Base-by-base conservation (phyloP, 1,140 invertebrate genomes). In the Meloidogyne floridensis region DNA sequence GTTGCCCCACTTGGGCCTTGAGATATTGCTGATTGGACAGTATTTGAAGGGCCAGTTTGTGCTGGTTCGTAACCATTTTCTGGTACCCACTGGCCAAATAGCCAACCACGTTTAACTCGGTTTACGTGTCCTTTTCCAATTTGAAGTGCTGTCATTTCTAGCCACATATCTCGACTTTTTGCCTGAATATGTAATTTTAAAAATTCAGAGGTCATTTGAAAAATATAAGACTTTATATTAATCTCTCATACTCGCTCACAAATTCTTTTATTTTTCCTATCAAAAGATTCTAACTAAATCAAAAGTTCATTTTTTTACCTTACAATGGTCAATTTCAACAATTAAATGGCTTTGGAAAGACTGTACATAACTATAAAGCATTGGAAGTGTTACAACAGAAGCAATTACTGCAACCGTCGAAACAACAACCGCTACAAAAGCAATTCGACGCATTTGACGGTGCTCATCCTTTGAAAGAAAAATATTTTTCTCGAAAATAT, bases 331-430 rank as follows among this genome's bases (percentile, higher is more conserved):
- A 53, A 89, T 90, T 76, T 89, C 88, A 43, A 88, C 88, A 85
- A 90, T 87, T 32, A 89, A 74, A 83, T 89, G 88, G 65, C 82
- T 84, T 81, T 89, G 88, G 89, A 89, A 90, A 43, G 87, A 89
- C 76, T 89, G 88, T 13, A 89, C 88, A 80, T 89, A 89, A 77
- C 87, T 90, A 86, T 89, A 89, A 20, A 89, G 85, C 88, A 89
- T 89, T 53, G 88, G 88, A 70, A 89, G 86, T 10, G 89, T 89
- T n/a, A 89, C 88, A 47, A 89, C 88, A 11, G 88, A 84, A 56
- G 87, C 85, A 54, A 89, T 89, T 32, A 89, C 88, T 11, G 88
- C 88, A n/a, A 86, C 85, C 42, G 88, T 89, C 3, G 88, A 90
- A n/a, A 90, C 88, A 20, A 90, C 88, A 56, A 89, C 86, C 47